Percentiles rank a stretch among this genome's conserved stretches.
These are phyloP conservation scores for Arvicanthis niloticus DNA, from an alignment of 2,113 vertebrate genomes.

Conservation along the genomic window DNA sequence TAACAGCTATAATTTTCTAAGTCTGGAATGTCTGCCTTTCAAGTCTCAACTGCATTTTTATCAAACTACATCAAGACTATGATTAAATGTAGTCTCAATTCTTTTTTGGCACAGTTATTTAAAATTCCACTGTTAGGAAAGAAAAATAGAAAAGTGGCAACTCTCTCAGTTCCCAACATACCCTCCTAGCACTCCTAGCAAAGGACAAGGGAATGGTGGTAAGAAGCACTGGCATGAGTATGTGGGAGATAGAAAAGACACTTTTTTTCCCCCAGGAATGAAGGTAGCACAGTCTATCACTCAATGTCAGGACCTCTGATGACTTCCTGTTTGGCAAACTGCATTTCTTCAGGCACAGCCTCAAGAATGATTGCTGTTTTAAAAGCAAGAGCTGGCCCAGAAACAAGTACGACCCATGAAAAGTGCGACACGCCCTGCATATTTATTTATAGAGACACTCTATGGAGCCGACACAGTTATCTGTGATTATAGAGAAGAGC, in stretches of 20 bases:
- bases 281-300: background rate
- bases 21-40: conserved; percentile 3
- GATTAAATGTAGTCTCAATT: conserved; percentile 48
- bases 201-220: conserved; percentile 26
- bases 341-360: background rate
- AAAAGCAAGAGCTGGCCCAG: conserved; percentile 25
- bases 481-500: background rate
- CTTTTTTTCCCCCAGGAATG: background rate
- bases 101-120: conserved; percentile 31
- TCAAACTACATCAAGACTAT: conserved; percentile 15
- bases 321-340: background rate
- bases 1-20: conserved; percentile 21
- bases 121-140: conserved; percentile 48
- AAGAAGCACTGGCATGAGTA: background rate
- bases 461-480: conserved; percentile 21
- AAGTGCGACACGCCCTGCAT: conserved; percentile 8
- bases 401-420: conserved; percentile 23
- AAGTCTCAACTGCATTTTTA: conserved; percentile 16
- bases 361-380: background rate
- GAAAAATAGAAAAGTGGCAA: background rate
- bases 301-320: background rate
- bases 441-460: conserved; percentile 53
- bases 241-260: background rate
- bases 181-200: background rate
- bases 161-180: background rate